Evolutionary conservation across 2,888 invertebrate species (phyloP).

Genomic region (Ormia ochracea): DNA sequence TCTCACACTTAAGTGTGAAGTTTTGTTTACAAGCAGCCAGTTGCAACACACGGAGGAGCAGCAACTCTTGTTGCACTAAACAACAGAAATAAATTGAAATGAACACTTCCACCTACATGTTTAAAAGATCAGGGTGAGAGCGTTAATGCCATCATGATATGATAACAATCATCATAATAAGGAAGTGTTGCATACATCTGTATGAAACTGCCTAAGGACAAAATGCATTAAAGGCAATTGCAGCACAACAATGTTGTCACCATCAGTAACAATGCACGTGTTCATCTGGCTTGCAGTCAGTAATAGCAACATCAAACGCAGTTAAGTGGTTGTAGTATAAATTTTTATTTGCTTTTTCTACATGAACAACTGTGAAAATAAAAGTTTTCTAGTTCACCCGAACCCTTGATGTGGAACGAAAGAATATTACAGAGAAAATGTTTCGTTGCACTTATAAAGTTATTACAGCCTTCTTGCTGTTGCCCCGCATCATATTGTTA

Average conservation of each 20-base stretch:
- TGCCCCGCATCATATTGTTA: slow-evolving; percentile 46
- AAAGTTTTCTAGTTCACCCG: slow-evolving; percentile 36
- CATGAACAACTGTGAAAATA: slow-evolving; percentile 40
- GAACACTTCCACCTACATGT: not conserved
- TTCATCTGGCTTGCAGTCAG: slow-evolving; percentile 48
- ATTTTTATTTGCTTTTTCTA: not conserved
- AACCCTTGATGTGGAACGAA: slow-evolving; percentile 16
- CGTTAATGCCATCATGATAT: slow-evolving; percentile 45
- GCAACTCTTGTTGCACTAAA: not conserved
- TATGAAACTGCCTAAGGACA: slow-evolving; percentile 57
- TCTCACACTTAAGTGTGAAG: slow-evolving; percentile 12
- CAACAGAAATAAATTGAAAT: not conserved
- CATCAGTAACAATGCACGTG: slow-evolving; percentile 59
- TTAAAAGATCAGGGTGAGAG: slow-evolving; percentile 16
- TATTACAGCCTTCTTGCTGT: slow-evolving; percentile 1
- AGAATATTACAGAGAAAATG: not conserved
- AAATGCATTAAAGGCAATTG: slow-evolving; percentile 54
- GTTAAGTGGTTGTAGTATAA: not conserved
- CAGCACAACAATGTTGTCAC: slow-evolving; percentile 54
- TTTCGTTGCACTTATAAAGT: not conserved
- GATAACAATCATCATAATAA: slow-evolving; percentile 59
- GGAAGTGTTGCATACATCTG: slow-evolving; percentile 59
- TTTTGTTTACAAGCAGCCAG: not conserved
- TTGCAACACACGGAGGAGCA: slow-evolving; percentile 19
- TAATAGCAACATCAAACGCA: slow-evolving; percentile 35